Conservation (phyloP, 2,888 invertebrate species). For the Caenorhabditis panamensis region DNA sequence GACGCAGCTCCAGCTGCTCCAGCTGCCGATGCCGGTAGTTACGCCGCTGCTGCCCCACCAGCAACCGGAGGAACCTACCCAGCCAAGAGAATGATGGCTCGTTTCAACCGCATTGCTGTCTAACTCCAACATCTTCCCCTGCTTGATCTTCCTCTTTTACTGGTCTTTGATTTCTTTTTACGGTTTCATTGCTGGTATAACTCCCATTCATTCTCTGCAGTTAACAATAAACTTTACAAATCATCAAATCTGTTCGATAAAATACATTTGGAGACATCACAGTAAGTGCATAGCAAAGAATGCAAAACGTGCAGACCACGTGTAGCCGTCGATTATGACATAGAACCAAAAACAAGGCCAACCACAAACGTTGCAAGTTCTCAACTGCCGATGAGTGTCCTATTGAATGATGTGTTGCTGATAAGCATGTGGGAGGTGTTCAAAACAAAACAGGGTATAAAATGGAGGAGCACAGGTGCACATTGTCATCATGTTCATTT, state of each 20-base stretch:
- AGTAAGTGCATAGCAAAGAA: too few species aligned
- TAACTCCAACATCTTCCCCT: not conserved
- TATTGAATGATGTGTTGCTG: not conserved
- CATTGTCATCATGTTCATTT: conserved; percentile 10
- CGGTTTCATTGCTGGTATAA: not conserved
- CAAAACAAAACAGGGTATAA: conserved; percentile 23
- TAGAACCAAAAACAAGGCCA: too few species aligned
- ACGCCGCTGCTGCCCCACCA: not conserved
- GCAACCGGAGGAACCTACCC: conserved; percentile 13
- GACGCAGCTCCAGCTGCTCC: too few species aligned
- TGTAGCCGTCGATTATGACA: too few species aligned
- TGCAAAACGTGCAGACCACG: too few species aligned
- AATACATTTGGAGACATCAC: too few species aligned
- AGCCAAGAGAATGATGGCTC: conserved; percentile 19
- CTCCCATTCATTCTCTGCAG: not conserved
- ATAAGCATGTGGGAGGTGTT: conserved; percentile 11
- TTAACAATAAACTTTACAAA: not conserved
- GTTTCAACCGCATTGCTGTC: conserved; percentile 2
- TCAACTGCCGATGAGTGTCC: not conserved
- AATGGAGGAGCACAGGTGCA: not conserved
- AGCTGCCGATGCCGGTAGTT: too few species aligned
- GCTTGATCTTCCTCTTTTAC: not conserved
- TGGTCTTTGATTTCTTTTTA: not conserved
- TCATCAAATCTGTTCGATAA: not conserved
- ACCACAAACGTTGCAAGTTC: too few species aligned